Percentiles rank a stretch among this genome's conserved stretches.
phyloP scores from a whole-genome alignment of 2,113 vertebrate species.

The Gymnogyps californianus region DNA sequence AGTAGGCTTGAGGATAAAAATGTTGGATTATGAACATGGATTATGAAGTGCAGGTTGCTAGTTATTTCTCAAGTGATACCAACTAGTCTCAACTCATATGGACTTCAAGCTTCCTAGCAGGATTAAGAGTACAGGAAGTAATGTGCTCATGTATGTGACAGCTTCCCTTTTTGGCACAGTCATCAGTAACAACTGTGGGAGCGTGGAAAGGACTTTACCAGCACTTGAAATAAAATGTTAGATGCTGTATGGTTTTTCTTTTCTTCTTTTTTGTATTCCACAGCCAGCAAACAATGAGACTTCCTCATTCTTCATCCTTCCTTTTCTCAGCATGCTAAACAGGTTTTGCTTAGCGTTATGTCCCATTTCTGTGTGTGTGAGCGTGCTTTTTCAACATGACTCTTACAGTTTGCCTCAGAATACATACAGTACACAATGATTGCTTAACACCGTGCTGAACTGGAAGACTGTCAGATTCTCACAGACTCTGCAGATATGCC shows the following conservation, averaged over 20 bases:
- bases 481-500: not conserved
- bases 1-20: not conserved
- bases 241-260: not conserved
- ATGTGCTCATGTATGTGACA: not conserved
- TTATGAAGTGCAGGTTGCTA: not conserved
- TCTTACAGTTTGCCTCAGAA: not conserved
- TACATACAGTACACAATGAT: not conserved
- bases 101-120: not conserved
- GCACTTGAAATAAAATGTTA: not conserved
- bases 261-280: not conserved
- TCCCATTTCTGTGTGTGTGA: not conserved
- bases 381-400: not conserved
- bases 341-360: not conserved
- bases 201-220: not conserved
- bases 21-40: not conserved
- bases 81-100: not conserved
- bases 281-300: not conserved
- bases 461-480: not conserved
- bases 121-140: not conserved
- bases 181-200: not conserved
- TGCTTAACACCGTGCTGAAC: not conserved
- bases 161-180: not conserved
- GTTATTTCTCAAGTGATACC: not conserved
- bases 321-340: not conserved
- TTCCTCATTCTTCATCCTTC: conserved; percentile 9